A percentile compares a stretch with the other conserved stretches of the same genome.
Evolutionary conservation across 37 sponge, comb jelly and placozoan species (phyloP).

Genomic region (Halichondria panicea): DNA sequence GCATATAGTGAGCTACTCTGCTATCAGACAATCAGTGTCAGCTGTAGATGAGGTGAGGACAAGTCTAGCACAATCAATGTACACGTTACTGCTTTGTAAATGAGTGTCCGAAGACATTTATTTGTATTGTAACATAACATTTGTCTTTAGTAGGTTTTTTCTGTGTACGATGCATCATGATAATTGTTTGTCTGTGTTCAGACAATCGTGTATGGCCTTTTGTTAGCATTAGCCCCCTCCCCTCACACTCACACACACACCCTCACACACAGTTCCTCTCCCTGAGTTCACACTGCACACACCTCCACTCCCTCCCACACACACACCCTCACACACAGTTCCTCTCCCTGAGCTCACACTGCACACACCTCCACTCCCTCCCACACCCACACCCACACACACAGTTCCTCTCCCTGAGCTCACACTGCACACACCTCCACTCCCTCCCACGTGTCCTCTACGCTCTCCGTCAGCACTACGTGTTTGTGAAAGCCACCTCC

Average conservation of each 20-base stretch:
- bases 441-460: conserved; percentile 37
- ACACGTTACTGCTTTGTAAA: too few relatives aligned
- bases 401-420: conserved; percentile 43
- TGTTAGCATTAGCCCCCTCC: neutral
- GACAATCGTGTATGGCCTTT: too few relatives aligned
- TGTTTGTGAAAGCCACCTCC: conserved; percentile 19
- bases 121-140: too few relatives aligned
- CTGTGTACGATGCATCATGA: too few relatives aligned
- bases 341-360: conserved; percentile 38
- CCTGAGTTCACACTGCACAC: neutral
- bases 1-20: conserved; percentile 16
- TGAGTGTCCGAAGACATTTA: neutral
- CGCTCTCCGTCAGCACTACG: conserved; percentile 70
- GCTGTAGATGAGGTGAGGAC: conserved; percentile 46
- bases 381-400: conserved; percentile 5
- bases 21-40: conserved; percentile 27
- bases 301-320: too few relatives aligned
- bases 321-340: conserved; percentile 37
- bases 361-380: conserved; percentile 40
- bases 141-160: too few relatives aligned
- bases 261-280: neutral
- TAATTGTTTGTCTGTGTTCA: too few relatives aligned
- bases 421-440: conserved; percentile 52
- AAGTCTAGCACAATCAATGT: too few relatives aligned
- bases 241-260: neutral